Evolutionary conservation across 2,797 vertebrate genomes (phyloP), one percentile per base, ranked within the genome.

Genomic region (Tapera naevia): DNA sequence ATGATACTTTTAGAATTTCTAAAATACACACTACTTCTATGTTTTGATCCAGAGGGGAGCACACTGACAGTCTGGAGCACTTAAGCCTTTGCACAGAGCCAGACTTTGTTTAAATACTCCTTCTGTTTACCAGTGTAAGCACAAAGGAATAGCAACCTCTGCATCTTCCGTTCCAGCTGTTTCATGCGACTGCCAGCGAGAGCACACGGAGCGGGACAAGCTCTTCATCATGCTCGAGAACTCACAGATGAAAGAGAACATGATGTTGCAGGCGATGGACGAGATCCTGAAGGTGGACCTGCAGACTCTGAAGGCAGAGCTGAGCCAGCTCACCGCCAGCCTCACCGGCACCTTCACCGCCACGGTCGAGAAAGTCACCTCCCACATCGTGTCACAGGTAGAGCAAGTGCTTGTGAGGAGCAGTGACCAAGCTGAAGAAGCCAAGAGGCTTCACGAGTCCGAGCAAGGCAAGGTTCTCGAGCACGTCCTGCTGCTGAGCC

Each of bases 181-280:
- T 70, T 92, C 85, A 6, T 99, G 99, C 13, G 97, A 98, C 84
- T 98, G 98, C 85, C 92, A 98, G 78, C 76, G n/a, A 51, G 98
- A 98, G 86, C 97, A 96, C 86, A 98, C 97, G 16, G 98, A 98
- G 89, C 99, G 99, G 99, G 99, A 99, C 98, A 99, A 99, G 95
- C 97, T 99, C 67, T 99, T 99, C 97, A 98, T 98, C 67, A 99
- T 99, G 99, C 97, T 99, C 83, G 99, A 99, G 98, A 98, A 99
- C 98, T 99, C 99, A 1, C 99, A 99, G 97, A 99, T 99, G 99
- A 98, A 98, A 88, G 98, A 99, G 97, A 98, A 98, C 97, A 99
- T 99, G 98, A 97, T 99, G 97, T 98, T 99, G 93, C 98, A 99
- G 95, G 98, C 98, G 5, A 84, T 98, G 1, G 98, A 99, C 2